A percentile compares a stretch with the other conserved stretches of the same genome.
Evolutionary conservation across 2,797 vertebrate genomes (phyloP).

Genomic region (Gymnoscopelus microlampas): DNA sequence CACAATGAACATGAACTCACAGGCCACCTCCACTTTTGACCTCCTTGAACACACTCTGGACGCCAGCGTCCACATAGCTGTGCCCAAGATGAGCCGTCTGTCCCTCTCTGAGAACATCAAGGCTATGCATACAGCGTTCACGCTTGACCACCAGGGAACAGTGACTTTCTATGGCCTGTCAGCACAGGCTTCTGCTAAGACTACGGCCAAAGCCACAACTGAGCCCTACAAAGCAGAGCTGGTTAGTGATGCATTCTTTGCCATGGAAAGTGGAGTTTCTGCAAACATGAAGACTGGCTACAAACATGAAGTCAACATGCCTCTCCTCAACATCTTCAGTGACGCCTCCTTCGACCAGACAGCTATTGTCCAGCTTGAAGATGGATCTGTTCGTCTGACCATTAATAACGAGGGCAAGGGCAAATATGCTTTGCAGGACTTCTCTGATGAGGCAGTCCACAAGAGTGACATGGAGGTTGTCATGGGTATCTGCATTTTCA

Average conservation of each 20-base stretch:
- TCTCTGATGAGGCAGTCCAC: constrained; percentile 85
- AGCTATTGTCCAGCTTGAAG: constrained; percentile 76
- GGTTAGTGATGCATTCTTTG: constrained; percentile 77
- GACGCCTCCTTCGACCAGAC: constrained; percentile 82
- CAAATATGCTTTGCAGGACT: constrained; percentile 79
- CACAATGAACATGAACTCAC: constrained; percentile 81
- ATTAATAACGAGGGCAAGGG: constrained; percentile 80
- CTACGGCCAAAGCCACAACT: constrained; percentile 78
- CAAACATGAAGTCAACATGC: constrained; percentile 86
- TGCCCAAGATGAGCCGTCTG: constrained; percentile 77
- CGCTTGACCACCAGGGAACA: constrained; percentile 81
- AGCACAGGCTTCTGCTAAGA: constrained; percentile 80
- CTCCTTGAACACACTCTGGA: constrained; percentile 83
- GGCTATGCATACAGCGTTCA: constrained; percentile 81
- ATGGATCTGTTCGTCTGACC: constrained; percentile 73
- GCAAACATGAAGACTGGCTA: constrained; percentile 80
- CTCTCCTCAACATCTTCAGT: constrained; percentile 80
- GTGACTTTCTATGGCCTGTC: constrained; percentile 75
- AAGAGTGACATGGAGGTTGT: constrained; percentile 79
- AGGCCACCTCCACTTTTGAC: constrained; percentile 81
- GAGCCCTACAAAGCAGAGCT: constrained; percentile 81
- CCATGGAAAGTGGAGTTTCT: constrained; percentile 80
- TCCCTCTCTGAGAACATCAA: constrained; percentile 85
- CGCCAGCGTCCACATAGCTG: constrained; percentile 81
- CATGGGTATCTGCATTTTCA: constrained; percentile 76